A percentile compares a stretch with the other conserved stretches of the same genome.
These are phyloP conservation scores for Nycteola revayana DNA, from an alignment of 2,888 invertebrate genomes.

Conservation along the genomic window DNA sequence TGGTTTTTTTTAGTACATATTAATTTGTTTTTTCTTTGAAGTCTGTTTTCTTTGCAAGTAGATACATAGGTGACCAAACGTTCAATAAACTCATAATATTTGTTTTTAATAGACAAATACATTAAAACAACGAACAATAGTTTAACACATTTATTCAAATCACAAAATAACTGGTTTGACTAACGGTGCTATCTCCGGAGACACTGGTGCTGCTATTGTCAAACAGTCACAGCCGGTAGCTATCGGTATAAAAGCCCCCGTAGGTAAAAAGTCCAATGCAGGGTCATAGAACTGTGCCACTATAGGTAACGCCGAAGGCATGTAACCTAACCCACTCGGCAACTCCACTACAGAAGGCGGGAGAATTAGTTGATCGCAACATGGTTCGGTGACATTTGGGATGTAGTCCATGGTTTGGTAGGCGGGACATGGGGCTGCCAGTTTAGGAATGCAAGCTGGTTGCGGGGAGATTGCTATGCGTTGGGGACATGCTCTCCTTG, in stretches of 20 bases:
- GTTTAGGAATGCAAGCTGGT: constrained; percentile 13
- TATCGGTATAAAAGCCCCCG: constrained; percentile 36
- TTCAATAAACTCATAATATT: too few species aligned
- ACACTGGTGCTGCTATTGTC: constrained; percentile 41
- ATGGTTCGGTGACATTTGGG: not conserved
- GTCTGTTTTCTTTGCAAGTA: too few species aligned
- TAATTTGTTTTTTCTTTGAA: too few species aligned
- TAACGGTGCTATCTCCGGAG: constrained; percentile 35
- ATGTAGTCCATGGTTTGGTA: constrained; percentile 15
- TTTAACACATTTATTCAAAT: constrained; percentile 2
- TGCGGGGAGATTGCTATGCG: constrained; percentile 9
- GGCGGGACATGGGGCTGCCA: constrained; percentile 21
- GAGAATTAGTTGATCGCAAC: constrained; percentile 32
- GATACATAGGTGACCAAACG: too few species aligned
- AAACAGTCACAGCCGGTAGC: constrained; percentile 32
- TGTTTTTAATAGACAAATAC: too few species aligned
- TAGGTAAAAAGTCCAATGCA: constrained; percentile 18
- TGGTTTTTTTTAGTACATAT: too few species aligned
- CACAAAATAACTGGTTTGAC: constrained; percentile 45
- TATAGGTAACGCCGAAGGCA: constrained; percentile 40
- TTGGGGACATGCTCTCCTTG: constrained; percentile 2
- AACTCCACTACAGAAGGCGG: constrained; percentile 45
- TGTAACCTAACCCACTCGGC: constrained; percentile 44
- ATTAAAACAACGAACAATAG: not conserved
- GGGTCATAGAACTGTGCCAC: constrained; percentile 37